A percentile compares a stretch with the other conserved stretches of the same genome.
Evolutionary conservation across 2,797 vertebrate species (phyloP).

Genomic region (Hoplostethus atlanticus): DNA sequence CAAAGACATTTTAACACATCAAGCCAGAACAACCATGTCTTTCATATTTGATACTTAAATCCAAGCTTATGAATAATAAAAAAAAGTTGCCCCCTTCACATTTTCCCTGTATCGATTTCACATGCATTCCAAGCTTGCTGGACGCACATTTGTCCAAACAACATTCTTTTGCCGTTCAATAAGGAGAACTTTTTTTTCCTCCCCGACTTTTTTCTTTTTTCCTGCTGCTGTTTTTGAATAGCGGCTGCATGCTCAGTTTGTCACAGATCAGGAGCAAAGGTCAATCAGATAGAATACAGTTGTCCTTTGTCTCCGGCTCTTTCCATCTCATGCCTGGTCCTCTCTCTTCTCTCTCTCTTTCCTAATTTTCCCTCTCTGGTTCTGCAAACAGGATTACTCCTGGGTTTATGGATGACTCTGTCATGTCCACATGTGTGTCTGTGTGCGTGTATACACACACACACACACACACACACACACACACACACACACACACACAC

Average conservation of each 20-base stretch:
- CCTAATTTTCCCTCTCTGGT: constrained; percentile 25
- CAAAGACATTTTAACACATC: constrained; percentile 67
- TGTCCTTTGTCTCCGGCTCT: constrained; percentile 65
- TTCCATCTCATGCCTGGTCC: constrained; percentile 54
- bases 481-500: constrained; percentile 14
- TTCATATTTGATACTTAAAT: constrained; percentile 69
- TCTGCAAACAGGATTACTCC: constrained; percentile 56
- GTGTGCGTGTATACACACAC: neutral
- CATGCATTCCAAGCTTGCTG: constrained; percentile 58
- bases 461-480: constrained; percentile 11
- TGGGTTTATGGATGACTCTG: constrained; percentile 36
- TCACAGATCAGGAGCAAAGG: constrained; percentile 60
- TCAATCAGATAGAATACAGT: constrained; percentile 64
- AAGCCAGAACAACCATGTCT: constrained; percentile 57
- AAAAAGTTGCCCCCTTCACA: constrained; percentile 36
- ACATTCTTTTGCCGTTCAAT: constrained; percentile 40
- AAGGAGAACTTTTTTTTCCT: constrained; percentile 29
- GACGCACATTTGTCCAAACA: constrained; percentile 61
- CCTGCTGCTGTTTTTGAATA: constrained; percentile 55
- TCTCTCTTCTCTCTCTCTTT: constrained; percentile 52
- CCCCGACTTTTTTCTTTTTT: constrained; percentile 1
- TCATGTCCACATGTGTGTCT: constrained; percentile 7
- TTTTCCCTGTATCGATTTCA: constrained; percentile 68
- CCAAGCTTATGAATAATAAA: constrained; percentile 60
- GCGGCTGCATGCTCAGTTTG: constrained; percentile 56